Evolutionary conservation across 2,888 invertebrate genomes (phyloP).

Genomic region (Alitta virens): DNA sequence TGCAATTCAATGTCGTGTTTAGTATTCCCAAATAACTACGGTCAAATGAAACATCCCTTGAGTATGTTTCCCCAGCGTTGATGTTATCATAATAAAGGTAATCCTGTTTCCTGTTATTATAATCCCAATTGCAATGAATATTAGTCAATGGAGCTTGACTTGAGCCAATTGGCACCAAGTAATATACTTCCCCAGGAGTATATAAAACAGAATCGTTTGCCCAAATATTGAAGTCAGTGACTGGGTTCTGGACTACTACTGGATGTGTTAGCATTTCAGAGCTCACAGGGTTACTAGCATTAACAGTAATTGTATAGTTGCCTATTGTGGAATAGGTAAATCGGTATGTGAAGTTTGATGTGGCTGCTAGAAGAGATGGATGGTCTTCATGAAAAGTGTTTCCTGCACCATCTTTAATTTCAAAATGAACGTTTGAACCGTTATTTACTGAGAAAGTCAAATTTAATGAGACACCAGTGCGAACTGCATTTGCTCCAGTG

Average conservation of each 20-base stretch:
- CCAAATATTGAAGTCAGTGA: not conserved
- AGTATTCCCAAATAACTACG: not conserved
- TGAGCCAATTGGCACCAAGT: not conserved
- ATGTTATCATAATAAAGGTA: not conserved
- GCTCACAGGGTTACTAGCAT: not conserved
- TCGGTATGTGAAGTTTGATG: not conserved
- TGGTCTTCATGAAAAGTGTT: not conserved
- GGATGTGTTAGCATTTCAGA: not conserved
- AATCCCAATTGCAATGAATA: not conserved
- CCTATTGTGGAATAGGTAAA: not conserved
- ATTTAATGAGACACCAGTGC: not conserved
- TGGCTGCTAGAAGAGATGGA: not conserved
- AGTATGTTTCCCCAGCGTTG: not conserved
- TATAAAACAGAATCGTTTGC: not conserved
- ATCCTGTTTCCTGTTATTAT: not conserved
- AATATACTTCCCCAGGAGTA: not conserved
- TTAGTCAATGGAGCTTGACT: not conserved
- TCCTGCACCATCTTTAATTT: not conserved
- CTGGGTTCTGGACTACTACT: not conserved
- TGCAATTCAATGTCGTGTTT: not conserved
- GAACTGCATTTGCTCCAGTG: not conserved
- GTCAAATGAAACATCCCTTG: not conserved
- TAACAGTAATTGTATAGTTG: not conserved
- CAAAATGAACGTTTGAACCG: not conserved
- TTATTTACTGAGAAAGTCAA: not conserved